Evolutionary conservation across 2,888 invertebrate genomes (phyloP).

Genomic region (Bruchidius siliquastri): DNA sequence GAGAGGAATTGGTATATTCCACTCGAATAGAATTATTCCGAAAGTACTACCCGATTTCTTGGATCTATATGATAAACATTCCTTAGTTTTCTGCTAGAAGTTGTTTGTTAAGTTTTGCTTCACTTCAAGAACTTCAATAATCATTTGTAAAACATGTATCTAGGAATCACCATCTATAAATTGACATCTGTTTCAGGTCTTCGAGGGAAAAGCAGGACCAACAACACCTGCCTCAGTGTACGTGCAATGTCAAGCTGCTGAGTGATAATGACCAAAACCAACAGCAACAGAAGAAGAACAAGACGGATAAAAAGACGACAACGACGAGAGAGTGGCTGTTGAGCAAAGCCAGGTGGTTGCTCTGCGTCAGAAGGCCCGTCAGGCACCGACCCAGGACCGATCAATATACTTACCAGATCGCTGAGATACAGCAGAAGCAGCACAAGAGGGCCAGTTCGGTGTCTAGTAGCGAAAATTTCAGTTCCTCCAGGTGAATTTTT

Average conservation of each 20-base stretch:
- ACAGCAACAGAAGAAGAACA: conserved; percentile 8
- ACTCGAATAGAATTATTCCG: too few species aligned
- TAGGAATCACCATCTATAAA: too few species aligned
- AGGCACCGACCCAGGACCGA: conserved; percentile 53
- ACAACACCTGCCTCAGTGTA: conserved; percentile 54
- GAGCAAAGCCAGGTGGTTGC: conserved; percentile 50
- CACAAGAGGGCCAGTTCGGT: conserved; percentile 77
- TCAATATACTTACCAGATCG: conserved; percentile 71
- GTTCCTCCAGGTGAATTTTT: conserved; percentile 56
- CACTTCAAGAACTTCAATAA: too few species aligned
- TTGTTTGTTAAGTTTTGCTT: too few species aligned
- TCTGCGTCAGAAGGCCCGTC: conserved; percentile 44
- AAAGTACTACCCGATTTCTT: too few species aligned
- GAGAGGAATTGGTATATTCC: too few species aligned
- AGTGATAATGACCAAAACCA: conserved; percentile 47
- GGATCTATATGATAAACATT: too few species aligned
- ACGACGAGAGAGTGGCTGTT: conserved; percentile 45
- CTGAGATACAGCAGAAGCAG: conserved; percentile 70
- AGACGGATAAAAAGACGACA: conserved; percentile 37
- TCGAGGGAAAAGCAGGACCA: conserved; percentile 66
- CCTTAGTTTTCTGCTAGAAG: too few species aligned
- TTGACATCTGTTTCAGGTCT: conserved; percentile 41
- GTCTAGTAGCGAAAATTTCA: conserved; percentile 85
- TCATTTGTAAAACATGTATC: too few species aligned
- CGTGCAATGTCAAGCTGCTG: conserved; percentile 54